Base-by-base conservation (phyloP, 1,140 invertebrate genomes). In the Pachyrhynchus sulphureomaculatus region DNA sequence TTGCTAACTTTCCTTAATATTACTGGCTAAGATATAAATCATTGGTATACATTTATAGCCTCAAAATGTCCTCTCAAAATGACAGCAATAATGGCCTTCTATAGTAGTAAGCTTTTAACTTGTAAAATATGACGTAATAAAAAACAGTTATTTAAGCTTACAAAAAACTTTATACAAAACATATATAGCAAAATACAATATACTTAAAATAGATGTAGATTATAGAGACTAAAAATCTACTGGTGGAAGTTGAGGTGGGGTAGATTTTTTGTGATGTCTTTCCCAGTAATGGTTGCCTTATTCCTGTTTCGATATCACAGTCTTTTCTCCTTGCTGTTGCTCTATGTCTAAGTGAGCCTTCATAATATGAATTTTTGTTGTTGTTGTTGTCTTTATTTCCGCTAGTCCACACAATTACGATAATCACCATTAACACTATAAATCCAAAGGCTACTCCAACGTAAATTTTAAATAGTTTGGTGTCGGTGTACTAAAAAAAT, bases 391-490 rank as follows among this genome's bases (percentile, higher is more conserved):
- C 41, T 39, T 61, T 53, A 13, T 57, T 29, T 29, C 42, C 62
- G 33, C 58, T 62, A 17, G 42, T 61, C 58, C 64, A 67, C n/a
- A 65, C 58, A 4, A 68, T 41, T 18, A 68, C 54, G 8, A 67
- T 13, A 6, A 70, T 32, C 5, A 70, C 42, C 32, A 71, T 33
- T 4, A 64, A 18, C 18, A 62, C n/a, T 0, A 68, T 32, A 12
- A 69, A n/a, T 21, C 45, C 64, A 17, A 69, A 68, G 2, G 64
- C 69, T 23, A 55, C 62, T n/a, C 60, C 66, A 8, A 66, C 68
- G 33, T 68, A 70, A 13, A 68, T 54, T 53, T 72, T 70, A 42
- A 70, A 72, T 20, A 67, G 51, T 33, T 64, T 59, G 1, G 66
- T 67, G 29, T 68, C 58, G 12, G 62, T 61, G 24, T 70, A 68